A percentile compares a stretch with the other conserved stretches of the same genome.
These are phyloP conservation scores for Toxonevra muliebris DNA, from an alignment of 2,888 invertebrate species.

Conservation along the genomic window DNA sequence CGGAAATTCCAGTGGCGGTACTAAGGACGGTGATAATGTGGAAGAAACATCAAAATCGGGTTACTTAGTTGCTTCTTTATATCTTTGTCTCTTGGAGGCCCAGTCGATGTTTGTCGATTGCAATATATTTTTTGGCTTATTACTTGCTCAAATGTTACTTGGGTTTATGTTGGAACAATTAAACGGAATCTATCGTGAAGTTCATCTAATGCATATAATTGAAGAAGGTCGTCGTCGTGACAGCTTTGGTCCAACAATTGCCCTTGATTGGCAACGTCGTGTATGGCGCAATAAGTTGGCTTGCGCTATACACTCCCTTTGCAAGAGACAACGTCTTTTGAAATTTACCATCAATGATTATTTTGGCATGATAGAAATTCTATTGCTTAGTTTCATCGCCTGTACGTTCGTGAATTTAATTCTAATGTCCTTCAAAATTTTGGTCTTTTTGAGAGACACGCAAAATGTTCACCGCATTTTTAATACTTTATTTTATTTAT, in stretches of 20 bases:
- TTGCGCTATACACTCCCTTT: slow-evolving; percentile 36
- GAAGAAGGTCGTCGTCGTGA: not conserved
- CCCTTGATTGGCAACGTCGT: slow-evolving; percentile 2
- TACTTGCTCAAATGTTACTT: slow-evolving; percentile 18
- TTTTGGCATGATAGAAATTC: slow-evolving; percentile 36
- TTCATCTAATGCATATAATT: slow-evolving; percentile 21
- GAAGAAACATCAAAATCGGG: not conserved
- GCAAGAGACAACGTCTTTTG: slow-evolving; percentile 31
- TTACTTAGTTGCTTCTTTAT: not conserved
- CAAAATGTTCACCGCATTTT: not conserved
- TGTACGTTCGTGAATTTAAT: slow-evolving; percentile 41
- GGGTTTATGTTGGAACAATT: slow-evolving; percentile 14
- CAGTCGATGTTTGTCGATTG: slow-evolving; percentile 11
- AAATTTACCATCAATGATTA: slow-evolving; percentile 33
- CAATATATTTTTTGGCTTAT: slow-evolving; percentile 27
- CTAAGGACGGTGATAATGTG: too few relatives aligned
- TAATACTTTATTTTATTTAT: not conserved
- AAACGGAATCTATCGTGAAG: slow-evolving; percentile 19
- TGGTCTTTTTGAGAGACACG: slow-evolving; percentile 29
- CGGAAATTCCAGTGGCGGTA: too few relatives aligned
- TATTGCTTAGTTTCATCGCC: slow-evolving; percentile 41
- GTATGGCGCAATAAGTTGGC: slow-evolving; percentile 39
- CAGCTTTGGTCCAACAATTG: not conserved
- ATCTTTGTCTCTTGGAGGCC: not conserved
- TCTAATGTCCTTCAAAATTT: slow-evolving; percentile 38